phyloP scores from a whole-genome alignment of 2,888 invertebrate species.

The Pachycephus smyrnensis region DNA sequence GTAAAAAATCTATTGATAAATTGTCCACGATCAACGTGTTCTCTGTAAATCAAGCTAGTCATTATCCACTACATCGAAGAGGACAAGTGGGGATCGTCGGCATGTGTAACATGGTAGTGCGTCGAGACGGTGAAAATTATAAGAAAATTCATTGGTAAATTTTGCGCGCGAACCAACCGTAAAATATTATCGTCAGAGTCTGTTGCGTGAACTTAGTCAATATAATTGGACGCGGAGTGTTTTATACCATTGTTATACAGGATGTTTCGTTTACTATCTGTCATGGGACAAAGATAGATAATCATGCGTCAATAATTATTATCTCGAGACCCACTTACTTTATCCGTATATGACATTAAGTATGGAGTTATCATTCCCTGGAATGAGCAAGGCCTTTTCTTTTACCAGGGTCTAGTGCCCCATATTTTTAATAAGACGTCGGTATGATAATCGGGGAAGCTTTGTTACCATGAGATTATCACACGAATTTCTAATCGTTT shows the following conservation, averaged over 20 bases:
- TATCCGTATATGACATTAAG: neutral
- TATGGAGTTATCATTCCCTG: neutral
- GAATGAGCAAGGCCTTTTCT: neutral
- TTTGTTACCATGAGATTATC: neutral
- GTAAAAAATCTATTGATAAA: neutral
- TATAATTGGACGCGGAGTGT: neutral
- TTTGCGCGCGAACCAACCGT: neutral
- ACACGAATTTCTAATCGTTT: neutral
- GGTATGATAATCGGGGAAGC: neutral
- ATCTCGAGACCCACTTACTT: neutral
- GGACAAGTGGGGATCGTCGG: neutral
- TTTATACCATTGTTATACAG: neutral
- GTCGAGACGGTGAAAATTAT: neutral
- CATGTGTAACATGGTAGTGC: neutral
- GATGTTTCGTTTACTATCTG: neutral
- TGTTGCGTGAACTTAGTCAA: neutral
- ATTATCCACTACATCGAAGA: neutral
- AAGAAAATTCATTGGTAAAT: neutral
- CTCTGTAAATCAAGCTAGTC: neutral
- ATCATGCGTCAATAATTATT: neutral
- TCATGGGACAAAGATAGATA: neutral
- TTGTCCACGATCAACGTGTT: neutral
- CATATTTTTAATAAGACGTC: neutral
- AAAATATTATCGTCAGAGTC: neutral
- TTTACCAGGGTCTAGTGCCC: neutral